Conservation (phyloP, 1,140 invertebrate species). For the Eueides isabella region DNA sequence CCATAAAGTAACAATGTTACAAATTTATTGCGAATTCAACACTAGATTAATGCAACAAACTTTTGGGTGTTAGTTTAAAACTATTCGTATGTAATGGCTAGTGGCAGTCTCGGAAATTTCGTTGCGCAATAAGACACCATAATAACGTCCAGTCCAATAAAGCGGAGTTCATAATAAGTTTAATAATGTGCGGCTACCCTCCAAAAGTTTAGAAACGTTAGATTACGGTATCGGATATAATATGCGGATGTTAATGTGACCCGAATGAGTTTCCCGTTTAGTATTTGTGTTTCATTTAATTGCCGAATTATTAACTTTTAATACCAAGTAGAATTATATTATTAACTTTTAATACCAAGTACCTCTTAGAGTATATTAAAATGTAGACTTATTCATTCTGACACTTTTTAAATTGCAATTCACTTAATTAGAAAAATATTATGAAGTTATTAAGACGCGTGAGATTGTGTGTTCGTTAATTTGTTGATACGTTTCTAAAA, state of each 20-base stretch:
- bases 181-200: conserved; percentile 35
- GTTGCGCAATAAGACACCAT: conserved; percentile 27
- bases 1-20: neutral
- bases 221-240: conserved; percentile 22
- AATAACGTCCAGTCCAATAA: conserved; percentile 26
- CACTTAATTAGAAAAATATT: too few relatives aligned
- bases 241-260: neutral
- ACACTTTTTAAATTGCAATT: too few relatives aligned
- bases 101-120: conserved; percentile 11
- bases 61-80: conserved; percentile 18
- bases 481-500: too few relatives aligned
- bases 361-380: too few relatives aligned
- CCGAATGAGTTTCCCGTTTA: conserved; percentile 1
- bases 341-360: neutral
- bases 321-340: too few relatives aligned
- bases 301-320: neutral
- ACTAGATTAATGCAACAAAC: conserved; percentile 8
- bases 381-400: too few relatives aligned
- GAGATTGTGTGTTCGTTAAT: too few relatives aligned
- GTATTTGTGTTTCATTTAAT: neutral
- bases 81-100: conserved; percentile 17
- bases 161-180: conserved; percentile 31
- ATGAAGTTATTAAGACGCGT: too few relatives aligned
- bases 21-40: conserved; percentile 18
- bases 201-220: conserved; percentile 32